Evolutionary conservation across 2,888 invertebrate genomes (phyloP), one percentile per base, ranked within the genome.

Genomic region (Caenorhabditis parvicauda): DNA sequence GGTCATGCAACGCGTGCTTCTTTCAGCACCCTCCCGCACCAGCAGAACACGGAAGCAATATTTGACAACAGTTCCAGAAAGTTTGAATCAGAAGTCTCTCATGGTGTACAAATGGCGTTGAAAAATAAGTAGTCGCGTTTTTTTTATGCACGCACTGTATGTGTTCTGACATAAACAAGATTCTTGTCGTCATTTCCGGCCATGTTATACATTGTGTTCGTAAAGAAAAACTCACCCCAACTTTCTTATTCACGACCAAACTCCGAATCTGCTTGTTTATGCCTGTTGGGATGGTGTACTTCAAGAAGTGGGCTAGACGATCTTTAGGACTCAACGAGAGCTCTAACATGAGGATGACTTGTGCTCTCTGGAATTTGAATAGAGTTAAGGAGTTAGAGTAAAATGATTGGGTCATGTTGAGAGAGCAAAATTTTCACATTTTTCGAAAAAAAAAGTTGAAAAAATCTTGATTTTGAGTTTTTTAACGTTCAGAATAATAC

Each of bases 301-400:
- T 87, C 85, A 90, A 87, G 64, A 94, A 86, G 76, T 92, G 90
- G 79, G 88, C 88, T 7, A 64, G 59, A 3, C 70, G 55, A 81
- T 92, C 91, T 9, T 88, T 87, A 0, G 94, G 93, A 55, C 90
- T 89, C 1, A 96, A 92, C 12, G 94, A 93, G 82, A 96, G 86
- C 82, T 98, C 96, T 24, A 96, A 91, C 35, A 96, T 94, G 65
- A 96, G 84, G 28, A 96, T 95, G 63, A 96, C 96, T 69, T 95
- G 86, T 7, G 70, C 66, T 62, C 66, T 62, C 65, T 64, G 49
- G 29, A 47, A 12, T 24, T 6, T 35, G 39, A 14, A 14, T 49
- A 39, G 25, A 47, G 32, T n/a, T 29, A 19, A 12, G 5, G 22
- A 7, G n/a, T 28, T 12, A 22, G 19, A 25, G 12, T 35, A 35